These are phyloP conservation scores for Ericerus pela DNA, from an alignment of 1,140 invertebrate genomes.

Conservation along the genomic window DNA sequence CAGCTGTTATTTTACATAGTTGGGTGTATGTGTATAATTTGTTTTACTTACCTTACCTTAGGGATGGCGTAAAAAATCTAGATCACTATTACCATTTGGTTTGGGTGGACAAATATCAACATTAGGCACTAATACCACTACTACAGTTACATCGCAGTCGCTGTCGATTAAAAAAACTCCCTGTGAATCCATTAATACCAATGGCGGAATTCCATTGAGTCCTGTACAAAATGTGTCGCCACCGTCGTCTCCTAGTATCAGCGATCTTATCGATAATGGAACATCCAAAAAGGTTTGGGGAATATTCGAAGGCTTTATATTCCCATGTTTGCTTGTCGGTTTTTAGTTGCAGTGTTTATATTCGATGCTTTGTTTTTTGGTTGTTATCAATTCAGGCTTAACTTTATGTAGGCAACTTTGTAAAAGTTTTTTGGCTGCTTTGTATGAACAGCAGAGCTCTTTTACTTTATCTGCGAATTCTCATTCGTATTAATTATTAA, in stretches of 20 bases:
- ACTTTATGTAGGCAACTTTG: too few species aligned
- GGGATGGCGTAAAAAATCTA: constrained; percentile 15
- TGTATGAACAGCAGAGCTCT: too few species aligned
- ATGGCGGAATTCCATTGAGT: not conserved
- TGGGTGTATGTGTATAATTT: too few species aligned
- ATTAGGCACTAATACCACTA: not conserved
- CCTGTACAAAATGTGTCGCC: not conserved
- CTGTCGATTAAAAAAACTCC: constrained; percentile 1
- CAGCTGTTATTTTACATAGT: too few species aligned
- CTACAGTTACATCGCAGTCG: constrained; percentile 1
- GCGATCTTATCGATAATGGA: constrained; percentile 1
- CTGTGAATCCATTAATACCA: not conserved
- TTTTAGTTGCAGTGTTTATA: too few species aligned
- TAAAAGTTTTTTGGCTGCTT: too few species aligned
- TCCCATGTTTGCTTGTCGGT: too few species aligned
- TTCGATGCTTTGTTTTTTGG: too few species aligned
- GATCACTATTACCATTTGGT: constrained; percentile 17
- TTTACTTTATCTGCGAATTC: too few species aligned
- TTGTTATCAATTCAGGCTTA: too few species aligned
- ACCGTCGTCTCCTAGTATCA: constrained; percentile 3
- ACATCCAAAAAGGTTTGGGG: constrained; percentile 4
- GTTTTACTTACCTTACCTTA: not conserved
- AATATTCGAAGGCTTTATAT: too few species aligned
- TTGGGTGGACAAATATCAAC: constrained; percentile 9
- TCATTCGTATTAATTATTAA: too few species aligned